Evolutionary conservation across 2,888 invertebrate species (phyloP), one percentile per base, ranked within the genome.

Genomic region (Phyllotreta cruciferae): DNA sequence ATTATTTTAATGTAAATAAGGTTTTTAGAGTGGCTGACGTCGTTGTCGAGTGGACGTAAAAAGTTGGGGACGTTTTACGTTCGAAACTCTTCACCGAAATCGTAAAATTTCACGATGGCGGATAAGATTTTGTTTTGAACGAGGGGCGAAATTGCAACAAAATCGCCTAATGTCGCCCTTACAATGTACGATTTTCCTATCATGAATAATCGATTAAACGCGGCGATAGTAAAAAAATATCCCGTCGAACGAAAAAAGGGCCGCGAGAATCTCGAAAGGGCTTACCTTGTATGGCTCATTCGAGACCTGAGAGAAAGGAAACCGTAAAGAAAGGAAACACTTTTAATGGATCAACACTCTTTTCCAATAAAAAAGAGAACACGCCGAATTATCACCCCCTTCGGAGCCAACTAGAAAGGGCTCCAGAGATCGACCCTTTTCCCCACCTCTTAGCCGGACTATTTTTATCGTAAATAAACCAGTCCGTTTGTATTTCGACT

Each of bases 361-460:
- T 56, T 36, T 56, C 56, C 11, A 36, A 41, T 44, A 56, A 56
- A 42, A 24, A 50, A 50, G 42, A 45, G 36, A 58, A 58, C 49
- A 58, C 41, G 35, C 35, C 57, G 39, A 58, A 58, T 58, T 49
- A 58, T 50, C 57, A 50, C 49, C 57, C 57, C 57, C 57, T 50
- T 39, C 39, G 41, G 57, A 41, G 38, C 34, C 10, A 50, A 58
- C 49, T 24, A 41, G 39, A 56, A 58, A 58, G 50, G 49, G 57
- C 50, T 41, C 35, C 50, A 39, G 57, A 50, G 41, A 50, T 58
- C 11, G 49, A 24, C 24, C 24, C 41, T 50, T 41, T 58, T 42
- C 41, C 41, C 13, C 34, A 13, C 39, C 38, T 41, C 50, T 38
- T 14, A 58, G 50, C 42, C 38, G 57, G 50, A 24, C 24, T 24